These are phyloP conservation scores for Epinephelus malabaricus DNA, from an alignment of 2,797 vertebrate species.

Conservation along the genomic window DNA sequence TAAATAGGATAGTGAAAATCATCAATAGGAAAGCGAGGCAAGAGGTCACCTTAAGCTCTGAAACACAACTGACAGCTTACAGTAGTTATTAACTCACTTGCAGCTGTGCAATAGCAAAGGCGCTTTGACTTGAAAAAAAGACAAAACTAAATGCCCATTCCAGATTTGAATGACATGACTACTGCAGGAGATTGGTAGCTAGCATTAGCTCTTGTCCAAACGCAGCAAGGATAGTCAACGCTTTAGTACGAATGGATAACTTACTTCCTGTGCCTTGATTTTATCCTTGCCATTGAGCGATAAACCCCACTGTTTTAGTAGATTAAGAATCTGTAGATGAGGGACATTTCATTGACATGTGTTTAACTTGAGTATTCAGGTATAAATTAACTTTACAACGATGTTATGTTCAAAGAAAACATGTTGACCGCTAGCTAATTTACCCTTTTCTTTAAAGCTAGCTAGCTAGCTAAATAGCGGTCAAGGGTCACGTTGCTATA, in stretches of 20 bases:
- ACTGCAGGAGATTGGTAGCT: background rate
- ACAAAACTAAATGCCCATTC: slow-evolving; percentile 45
- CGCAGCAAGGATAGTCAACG: slow-evolving; percentile 7
- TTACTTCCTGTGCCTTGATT: slow-evolving; percentile 80
- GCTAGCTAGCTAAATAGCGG: background rate
- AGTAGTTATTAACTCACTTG: background rate
- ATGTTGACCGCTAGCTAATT: background rate
- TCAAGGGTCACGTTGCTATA: slow-evolving; percentile 68
- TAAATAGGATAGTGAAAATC: background rate
- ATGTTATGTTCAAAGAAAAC: background rate
- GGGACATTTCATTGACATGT: slow-evolving; percentile 55
- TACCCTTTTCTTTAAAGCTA: background rate
- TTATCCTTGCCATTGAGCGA: slow-evolving; percentile 74
- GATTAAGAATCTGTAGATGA: slow-evolving; percentile 81
- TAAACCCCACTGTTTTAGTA: slow-evolving; percentile 79
- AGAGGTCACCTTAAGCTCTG: background rate
- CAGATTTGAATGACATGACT: slow-evolving; percentile 43
- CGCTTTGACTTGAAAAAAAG: background rate
- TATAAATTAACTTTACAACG: background rate
- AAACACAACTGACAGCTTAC: background rate
- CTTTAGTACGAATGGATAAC: slow-evolving; percentile 48
- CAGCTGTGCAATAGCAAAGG: background rate
- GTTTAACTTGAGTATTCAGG: slow-evolving; percentile 22
- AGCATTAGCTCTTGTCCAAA: slow-evolving; percentile 10
- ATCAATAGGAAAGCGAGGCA: background rate